Base-by-base conservation (phyloP, 2,888 invertebrate species). In the Alloplasta piceator region DNA sequence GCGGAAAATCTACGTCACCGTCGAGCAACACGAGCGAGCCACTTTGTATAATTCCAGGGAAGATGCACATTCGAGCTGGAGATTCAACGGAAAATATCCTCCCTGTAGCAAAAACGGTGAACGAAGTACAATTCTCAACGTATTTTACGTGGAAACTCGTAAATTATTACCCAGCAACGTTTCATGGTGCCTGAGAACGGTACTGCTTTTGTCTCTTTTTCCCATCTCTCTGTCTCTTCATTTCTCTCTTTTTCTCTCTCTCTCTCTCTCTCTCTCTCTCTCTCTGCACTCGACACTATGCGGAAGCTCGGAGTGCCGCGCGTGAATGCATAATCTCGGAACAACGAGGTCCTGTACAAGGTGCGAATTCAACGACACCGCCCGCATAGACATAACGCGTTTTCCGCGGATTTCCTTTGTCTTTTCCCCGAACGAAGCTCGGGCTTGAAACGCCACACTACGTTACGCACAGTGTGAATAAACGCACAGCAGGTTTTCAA, bases 271-370 rank as follows among this genome's bases (percentile, higher is more conserved):
- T 82, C 39, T 55, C 81, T 66, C 55, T 83, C 77, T 83, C 80
- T 84, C 84, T 85, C 64, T 64, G 26, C 78, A 46, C 71, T 71
- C 63, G 71, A 82, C 68, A 82, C 80, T 82, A 72, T 52, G 66
- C 41, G 36, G 38, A 9, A 66, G 48, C 73, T 4, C 61, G 5
- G 52, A 55, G 68, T 78, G 75, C 78, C 68, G 78, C 74, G 70
- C 83, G 82, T 82, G 87, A 86, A 87, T 86, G 83, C 86, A 86
- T 88, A 85, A 87, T 86, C 84, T 82, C 80, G 77, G 74, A 60
- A 73, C 75, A 82, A 82, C 76, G 70, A 58, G 61, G 58, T 64
- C 64, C 81, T 75, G 70, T 78, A 74, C 78, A 78, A 78, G 70
- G 81, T 61, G 74, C 55, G 66, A 81, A 75, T 78, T 60, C 81